Evolutionary conservation across 2,797 vertebrate species (phyloP).

Genomic region (Silurus aristotelis): DNA sequence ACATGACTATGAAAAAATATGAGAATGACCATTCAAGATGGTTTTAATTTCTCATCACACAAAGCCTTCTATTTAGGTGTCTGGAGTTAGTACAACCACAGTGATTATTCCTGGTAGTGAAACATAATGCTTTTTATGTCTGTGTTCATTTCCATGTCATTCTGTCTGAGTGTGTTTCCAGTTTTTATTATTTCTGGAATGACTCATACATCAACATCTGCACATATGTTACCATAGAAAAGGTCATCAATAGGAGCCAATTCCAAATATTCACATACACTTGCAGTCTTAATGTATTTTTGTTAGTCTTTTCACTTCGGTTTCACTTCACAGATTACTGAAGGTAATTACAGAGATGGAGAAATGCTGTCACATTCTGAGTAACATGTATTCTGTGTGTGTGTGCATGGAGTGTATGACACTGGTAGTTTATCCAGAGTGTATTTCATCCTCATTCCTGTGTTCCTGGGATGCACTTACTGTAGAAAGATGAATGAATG

Average conservation of each 20-base stretch:
- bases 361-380: conserved; percentile 19
- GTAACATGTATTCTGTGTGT: background rate
- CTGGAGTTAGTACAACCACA: background rate
- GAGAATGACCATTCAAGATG: background rate
- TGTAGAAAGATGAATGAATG: background rate
- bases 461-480: background rate
- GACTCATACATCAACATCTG: conserved; percentile 12
- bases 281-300: background rate
- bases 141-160: conserved; percentile 7
- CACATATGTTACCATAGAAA: background rate
- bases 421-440: too few relatives aligned
- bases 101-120: background rate
- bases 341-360: conserved; percentile 14
- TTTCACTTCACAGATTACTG: conserved; percentile 6
- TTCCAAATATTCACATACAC: background rate
- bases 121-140: background rate
- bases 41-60: background rate
- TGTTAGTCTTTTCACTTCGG: background rate
- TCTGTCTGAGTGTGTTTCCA: background rate
- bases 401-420: background rate
- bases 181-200: conserved; percentile 22
- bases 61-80: background rate
- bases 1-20: background rate
- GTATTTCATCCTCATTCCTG: background rate
- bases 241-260: background rate